phyloP scores from a whole-genome alignment of 2,888 invertebrate species.

The Drosophila greeni region DNA sequence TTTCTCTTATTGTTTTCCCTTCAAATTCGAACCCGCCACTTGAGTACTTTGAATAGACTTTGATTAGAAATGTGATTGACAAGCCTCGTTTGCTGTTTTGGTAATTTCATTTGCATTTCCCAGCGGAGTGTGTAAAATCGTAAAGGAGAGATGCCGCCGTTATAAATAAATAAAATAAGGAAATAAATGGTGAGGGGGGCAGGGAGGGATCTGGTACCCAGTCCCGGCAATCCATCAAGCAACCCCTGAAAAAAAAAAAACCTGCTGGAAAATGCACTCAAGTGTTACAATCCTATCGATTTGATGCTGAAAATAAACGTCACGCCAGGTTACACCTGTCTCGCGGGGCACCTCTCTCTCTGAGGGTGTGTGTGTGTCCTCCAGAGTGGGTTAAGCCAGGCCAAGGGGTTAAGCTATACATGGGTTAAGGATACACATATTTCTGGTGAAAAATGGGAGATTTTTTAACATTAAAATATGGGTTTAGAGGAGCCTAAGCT shows the following conservation, averaged over 20 bases:
- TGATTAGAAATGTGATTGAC: slow-evolving; percentile 22
- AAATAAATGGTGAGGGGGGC: slow-evolving; percentile 18
- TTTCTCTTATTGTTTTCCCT: not conserved
- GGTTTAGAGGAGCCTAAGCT: not conserved
- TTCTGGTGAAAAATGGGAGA: not conserved
- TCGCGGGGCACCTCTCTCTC: not conserved
- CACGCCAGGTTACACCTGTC: slow-evolving; percentile 11
- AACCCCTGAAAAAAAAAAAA: slow-evolving; percentile 9
- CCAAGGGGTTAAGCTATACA: not conserved
- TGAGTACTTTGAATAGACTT: slow-evolving; percentile 19
- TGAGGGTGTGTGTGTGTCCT: not conserved
- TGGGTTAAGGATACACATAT: not conserved
- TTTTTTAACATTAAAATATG: not conserved
- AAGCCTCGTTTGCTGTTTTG: slow-evolving; percentile 18
- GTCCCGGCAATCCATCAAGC: not conserved
- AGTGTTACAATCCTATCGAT: slow-evolving; percentile 69
- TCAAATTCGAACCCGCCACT: slow-evolving; percentile 3
- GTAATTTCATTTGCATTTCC: slow-evolving; percentile 27
- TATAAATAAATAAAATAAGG: slow-evolving; percentile 13
- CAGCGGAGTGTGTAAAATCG: slow-evolving; percentile 9
- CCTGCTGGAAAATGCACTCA: slow-evolving; percentile 58
- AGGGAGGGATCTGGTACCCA: not conserved
- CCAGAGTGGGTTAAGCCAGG: slow-evolving; percentile 10
- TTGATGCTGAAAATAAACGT: slow-evolving; percentile 63
- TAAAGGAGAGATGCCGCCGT: slow-evolving; percentile 9